Evolutionary conservation across 2,113 vertebrate species (phyloP).

Genomic region (Charina bottae): DNA sequence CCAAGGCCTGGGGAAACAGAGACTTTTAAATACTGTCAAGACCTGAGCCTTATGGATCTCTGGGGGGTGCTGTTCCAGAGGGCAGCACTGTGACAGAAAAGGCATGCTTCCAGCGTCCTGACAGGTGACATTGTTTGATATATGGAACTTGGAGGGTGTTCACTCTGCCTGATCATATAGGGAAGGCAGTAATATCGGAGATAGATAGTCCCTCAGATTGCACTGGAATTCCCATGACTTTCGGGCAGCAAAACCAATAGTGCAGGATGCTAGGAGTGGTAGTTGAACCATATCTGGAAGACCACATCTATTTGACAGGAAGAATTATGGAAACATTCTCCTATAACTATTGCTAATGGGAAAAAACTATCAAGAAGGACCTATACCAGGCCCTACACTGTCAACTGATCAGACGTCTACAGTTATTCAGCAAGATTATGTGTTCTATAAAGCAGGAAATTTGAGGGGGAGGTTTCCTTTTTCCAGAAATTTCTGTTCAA

Average conservation of each 20-base stretch:
- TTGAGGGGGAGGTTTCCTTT: neutral
- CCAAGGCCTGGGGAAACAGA: neutral
- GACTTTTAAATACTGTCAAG: neutral
- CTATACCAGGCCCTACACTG: neutral
- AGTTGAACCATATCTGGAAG: neutral
- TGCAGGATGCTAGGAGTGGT: too few species aligned
- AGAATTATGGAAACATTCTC: neutral
- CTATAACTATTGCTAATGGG: neutral
- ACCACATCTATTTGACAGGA: neutral
- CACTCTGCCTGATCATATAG: neutral
- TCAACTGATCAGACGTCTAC: neutral
- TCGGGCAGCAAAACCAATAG: neutral
- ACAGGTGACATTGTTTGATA: neutral
- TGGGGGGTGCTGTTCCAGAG: neutral
- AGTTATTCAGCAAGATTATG: fast-evolving
- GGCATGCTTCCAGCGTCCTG: too few species aligned
- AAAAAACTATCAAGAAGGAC: neutral
- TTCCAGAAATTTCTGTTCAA: neutral
- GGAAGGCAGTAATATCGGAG: neutral
- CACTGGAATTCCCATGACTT: neutral
- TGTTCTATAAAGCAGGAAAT: neutral
- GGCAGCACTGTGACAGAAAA: neutral
- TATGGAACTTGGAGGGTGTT: neutral
- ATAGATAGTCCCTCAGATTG: neutral
- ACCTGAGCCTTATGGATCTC: neutral